phyloP scores from a whole-genome alignment of 2,113 vertebrate species.

The Calypte anna region DNA sequence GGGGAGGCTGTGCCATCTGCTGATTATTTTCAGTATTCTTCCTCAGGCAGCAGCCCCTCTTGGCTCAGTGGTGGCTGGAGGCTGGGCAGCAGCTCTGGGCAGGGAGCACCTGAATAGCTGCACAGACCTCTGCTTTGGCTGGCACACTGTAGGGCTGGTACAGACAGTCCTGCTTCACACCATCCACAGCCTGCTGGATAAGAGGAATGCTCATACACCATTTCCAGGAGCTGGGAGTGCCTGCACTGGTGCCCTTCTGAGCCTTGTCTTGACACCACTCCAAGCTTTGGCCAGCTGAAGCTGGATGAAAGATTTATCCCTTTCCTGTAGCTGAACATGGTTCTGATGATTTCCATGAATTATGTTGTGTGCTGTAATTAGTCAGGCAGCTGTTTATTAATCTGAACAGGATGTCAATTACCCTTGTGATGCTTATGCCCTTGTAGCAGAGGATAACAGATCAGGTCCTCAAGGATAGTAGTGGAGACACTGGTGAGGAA shows the following conservation, averaged over 20 bases:
- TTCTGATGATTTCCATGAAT: neutral
- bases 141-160: neutral
- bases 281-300: neutral
- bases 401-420: neutral
- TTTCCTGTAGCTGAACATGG: neutral
- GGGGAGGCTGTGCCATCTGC: neutral
- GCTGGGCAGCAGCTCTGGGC: neutral
- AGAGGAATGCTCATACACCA: neutral
- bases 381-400: slow-evolving; percentile 16
- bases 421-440: neutral
- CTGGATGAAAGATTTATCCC: slow-evolving; percentile 4
- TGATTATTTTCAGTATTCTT: neutral
- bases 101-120: neutral
- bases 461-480: neutral
- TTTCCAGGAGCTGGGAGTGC: neutral
- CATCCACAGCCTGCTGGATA: neutral
- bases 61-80: neutral
- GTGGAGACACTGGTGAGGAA: neutral
- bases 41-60: neutral
- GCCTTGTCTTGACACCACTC: neutral
- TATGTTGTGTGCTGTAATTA: neutral
- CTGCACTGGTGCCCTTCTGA: neutral
- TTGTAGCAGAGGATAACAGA: neutral
- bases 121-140: neutral
- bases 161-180: neutral